Evolutionary conservation across 2,888 invertebrate species (phyloP), one percentile per base, ranked within the genome.

Genomic region (Philhelius pedissequus): DNA sequence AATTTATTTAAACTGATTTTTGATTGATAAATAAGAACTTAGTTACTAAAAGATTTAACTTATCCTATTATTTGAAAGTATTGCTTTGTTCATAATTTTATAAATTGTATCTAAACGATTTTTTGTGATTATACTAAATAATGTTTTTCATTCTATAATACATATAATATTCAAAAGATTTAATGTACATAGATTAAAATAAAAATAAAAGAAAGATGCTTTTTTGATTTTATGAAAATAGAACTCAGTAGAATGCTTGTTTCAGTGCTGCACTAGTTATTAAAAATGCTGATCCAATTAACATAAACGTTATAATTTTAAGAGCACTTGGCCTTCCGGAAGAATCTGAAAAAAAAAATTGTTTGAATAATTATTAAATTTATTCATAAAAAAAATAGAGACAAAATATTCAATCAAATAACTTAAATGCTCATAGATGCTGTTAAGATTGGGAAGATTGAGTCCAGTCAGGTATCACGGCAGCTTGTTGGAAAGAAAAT

Each of bases 251-350:
- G 74, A 87, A 88, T 64, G 91, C 91, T 88, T 91, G 91, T 87
- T 90, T 91, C 43, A 91, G 88, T 74, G 91, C 91, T 76, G 91
- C 91, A 87, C 90, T 90, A 86, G 91, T 91, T 83, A 91, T 90
- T 68, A 91, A 84, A 87, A 91, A 89, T 83, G 91, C 91, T 73
- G 91, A 89, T 70, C 91, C 91, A 84, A 91, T 91, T 86, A 91
- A 86, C 80, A 90, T 83, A 84, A 91, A 90, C 81, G 91, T 91
- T 80, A 91, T 90, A 86, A 91, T 90, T 89, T 91, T 91, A 83
- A 91, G 90, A 87, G 90, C 90, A 89, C 91, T 91, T 88, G 91
- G 91, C 87, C 91, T 90, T 87, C 90, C 90, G 91, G 91, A 91
- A 91, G 91, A 91, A 90, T 91, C 91, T 91, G 86, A 5, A 48